These are phyloP conservation scores for Macrostomum lignano DNA, from an alignment of 1,140 invertebrate species.

Conservation along the genomic window DNA sequence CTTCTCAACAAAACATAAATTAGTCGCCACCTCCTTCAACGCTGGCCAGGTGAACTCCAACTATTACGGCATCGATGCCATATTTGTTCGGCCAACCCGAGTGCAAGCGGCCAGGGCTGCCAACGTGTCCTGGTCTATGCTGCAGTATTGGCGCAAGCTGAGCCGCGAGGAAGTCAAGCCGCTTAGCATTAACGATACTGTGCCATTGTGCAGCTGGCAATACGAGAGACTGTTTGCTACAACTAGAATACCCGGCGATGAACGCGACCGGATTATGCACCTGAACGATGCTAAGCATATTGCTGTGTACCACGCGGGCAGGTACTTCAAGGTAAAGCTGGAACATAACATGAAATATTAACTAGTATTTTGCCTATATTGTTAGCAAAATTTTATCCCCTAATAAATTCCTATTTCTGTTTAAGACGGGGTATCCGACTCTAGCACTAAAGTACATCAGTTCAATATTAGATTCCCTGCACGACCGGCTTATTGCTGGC, in stretches of 20 bases:
- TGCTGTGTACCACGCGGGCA: conserved; percentile 62
- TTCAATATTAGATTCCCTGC: too few species aligned
- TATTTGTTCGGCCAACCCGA: not conserved
- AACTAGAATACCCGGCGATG: conserved; percentile 41
- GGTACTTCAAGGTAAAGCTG: conserved; percentile 70
- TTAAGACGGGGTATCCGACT: too few species aligned
- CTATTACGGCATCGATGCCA: conserved; percentile 56
- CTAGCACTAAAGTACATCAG: too few species aligned
- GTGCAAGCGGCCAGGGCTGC: conserved; percentile 65
- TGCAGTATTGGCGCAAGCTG: conserved; percentile 56
- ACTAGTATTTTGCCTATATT: too few species aligned
- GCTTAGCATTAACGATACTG: conserved; percentile 31
- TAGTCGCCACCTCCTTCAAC: too few species aligned
- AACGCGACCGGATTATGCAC: conserved; percentile 31
- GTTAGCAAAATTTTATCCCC: too few species aligned
- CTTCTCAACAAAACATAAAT: too few species aligned
- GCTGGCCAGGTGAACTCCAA: conserved; percentile 98
- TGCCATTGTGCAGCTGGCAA: conserved; percentile 86
- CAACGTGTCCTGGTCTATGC: conserved; percentile 47
- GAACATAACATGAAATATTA: conserved; percentile 52
- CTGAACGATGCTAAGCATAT: conserved; percentile 68
- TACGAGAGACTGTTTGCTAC: conserved; percentile 91
- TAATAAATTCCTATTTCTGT: too few species aligned
- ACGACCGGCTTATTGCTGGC: too few species aligned
- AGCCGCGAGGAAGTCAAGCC: conserved; percentile 42